Conservation (phyloP, 1,140 invertebrate genomes). For the Alviniconcha marisindica region DNA sequence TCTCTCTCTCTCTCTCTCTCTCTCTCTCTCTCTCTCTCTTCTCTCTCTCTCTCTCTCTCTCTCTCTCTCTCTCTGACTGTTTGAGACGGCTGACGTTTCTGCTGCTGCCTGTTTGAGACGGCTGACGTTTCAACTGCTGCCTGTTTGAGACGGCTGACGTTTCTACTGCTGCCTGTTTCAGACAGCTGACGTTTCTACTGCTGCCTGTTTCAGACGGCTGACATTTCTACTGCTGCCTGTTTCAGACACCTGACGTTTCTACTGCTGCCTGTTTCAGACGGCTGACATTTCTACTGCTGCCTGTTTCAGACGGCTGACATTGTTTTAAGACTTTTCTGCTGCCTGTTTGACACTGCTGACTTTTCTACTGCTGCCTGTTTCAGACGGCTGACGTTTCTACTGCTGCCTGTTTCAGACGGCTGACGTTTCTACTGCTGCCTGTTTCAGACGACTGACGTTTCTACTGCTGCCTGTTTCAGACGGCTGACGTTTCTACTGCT, state of each 20-base stretch:
- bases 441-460: constrained; percentile 47
- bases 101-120: constrained; percentile 45
- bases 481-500: no score
- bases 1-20: constrained; percentile 12
- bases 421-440: constrained; percentile 7
- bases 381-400: constrained; percentile 41
- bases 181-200: constrained; percentile 41
- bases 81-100: no score
- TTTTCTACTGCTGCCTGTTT: constrained; percentile 31
- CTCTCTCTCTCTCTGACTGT: neutral
- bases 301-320: constrained; percentile 54
- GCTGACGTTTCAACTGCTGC: neutral
- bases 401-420: constrained; percentile 44
- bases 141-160: constrained; percentile 48
- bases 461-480: constrained; percentile 45
- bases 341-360: no score
- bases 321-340: no score
- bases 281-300: neutral
- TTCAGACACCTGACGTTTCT: constrained; percentile 50
- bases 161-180: constrained; percentile 38
- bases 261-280: constrained; percentile 45
- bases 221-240: constrained; percentile 12
- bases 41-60: neutral
- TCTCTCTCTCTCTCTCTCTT: neutral
- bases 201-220: constrained; percentile 45